Base-by-base conservation (phyloP, 2,888 invertebrate genomes). In the Amiota communis region DNA sequence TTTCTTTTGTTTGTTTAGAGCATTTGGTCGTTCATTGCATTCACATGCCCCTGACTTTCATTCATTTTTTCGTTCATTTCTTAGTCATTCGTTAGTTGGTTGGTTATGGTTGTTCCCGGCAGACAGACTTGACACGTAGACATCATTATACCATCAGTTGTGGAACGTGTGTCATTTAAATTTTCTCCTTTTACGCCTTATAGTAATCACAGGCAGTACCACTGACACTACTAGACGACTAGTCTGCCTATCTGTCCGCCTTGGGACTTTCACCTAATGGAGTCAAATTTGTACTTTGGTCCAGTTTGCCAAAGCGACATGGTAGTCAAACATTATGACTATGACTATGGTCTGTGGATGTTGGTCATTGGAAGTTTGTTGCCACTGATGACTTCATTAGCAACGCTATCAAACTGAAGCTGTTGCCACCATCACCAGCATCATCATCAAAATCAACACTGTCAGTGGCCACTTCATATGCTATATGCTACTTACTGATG, bases 61-160 rank as follows among this genome's bases (percentile, higher is more conserved):
- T 49, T 48, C 64, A 46, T 8, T 61, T 63, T 23, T 10, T 63
- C n/a, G 11, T 36, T 36, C 23, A n/a, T 17, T 59, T 11, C 15
- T 59, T 59, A 15, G 57, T 51, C 17, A 17, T 65, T 65, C 65
- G 65, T 65, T 65, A 48, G 59, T 17, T 59, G 15, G 67, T 68
- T 68, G 53, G 36, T 36, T 36, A 36, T 36, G 6, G 2, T 36
- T 36, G 67, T 51, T 23, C 51, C 51, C 67, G n/a, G 13, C 67
- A 68, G 67, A 68, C 67, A 68, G 67, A 68, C 67, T 68, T 68
- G 67, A 68, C 83, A 84, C 83, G 83, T 84, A 85, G 86, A 73
- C 86, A 83, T 85, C 86, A 83, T 85, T 84, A 84, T 76, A 77
- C 83, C 84, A 85, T 84, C 78, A 76, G 77, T n/a, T 72, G n/a